These are phyloP conservation scores for Lacerta bilineata DNA, from an alignment of 2,797 vertebrate genomes.

Conservation along the genomic window DNA sequence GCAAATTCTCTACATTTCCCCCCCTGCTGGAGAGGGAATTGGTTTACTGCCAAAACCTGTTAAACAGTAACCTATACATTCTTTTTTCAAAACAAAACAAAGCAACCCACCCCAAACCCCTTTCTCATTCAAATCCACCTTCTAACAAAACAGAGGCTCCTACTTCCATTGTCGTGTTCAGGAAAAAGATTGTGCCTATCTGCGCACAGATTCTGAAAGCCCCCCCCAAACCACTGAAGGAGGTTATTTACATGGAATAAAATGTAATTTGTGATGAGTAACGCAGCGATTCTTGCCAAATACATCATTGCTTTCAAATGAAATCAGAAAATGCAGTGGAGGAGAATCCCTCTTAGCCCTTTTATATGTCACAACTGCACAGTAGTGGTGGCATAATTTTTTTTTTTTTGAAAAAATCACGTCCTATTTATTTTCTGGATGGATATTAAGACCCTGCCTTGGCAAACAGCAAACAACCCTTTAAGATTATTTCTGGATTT, in stretches of 20 bases:
- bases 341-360: conserved; percentile 22
- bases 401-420: no score
- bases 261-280: conserved; percentile 70
- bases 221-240: conserved; percentile 44
- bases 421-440: conserved; percentile 30
- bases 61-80: conserved; percentile 75
- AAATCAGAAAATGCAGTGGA: conserved; percentile 23
- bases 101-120: no score
- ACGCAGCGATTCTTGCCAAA: conserved; percentile 61
- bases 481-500: not conserved
- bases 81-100: conserved; percentile 16
- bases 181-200: conserved; percentile 66
- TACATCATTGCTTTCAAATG: conserved; percentile 63
- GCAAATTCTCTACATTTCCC: conserved; percentile 71
- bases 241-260: conserved; percentile 57
- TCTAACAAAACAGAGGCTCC: conserved; percentile 67
- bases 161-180: conserved; percentile 67
- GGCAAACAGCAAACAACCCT: not conserved
- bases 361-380: conserved; percentile 50
- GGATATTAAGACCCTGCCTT: not conserved
- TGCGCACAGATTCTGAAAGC: conserved; percentile 44
- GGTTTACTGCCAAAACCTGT: conserved; percentile 75
- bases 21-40: conserved; percentile 48
- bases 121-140: conserved; percentile 51
- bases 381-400: conserved; percentile 47